Evolutionary conservation across 2,888 invertebrate species (phyloP).

Genomic region (Phasia obesa): DNA sequence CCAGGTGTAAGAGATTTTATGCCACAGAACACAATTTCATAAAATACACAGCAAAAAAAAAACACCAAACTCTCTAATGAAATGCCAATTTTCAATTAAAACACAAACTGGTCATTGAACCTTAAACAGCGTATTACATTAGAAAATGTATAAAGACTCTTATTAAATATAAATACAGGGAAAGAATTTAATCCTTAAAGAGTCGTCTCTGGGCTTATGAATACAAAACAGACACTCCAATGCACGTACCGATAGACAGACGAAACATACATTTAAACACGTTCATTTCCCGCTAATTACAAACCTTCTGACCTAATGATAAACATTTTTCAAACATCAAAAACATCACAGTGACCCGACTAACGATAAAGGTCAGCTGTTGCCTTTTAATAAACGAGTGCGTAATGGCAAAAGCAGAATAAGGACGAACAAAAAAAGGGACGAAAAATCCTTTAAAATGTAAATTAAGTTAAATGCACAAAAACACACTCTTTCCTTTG

Average conservation of each 20-base stretch:
- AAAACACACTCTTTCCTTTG: slow-evolving; percentile 24
- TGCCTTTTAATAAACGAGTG: slow-evolving; percentile 47
- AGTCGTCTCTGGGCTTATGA: neutral
- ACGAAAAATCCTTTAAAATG: slow-evolving; percentile 68
- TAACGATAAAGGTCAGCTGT: slow-evolving; percentile 69
- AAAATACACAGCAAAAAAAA: neutral
- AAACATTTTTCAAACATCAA: slow-evolving; percentile 53
- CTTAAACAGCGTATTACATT: slow-evolving; percentile 43
- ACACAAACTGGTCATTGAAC: slow-evolving; percentile 64
- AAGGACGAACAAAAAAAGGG: slow-evolving; percentile 19
- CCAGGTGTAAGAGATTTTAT: slow-evolving; percentile 60
- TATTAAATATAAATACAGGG: slow-evolving; percentile 6
- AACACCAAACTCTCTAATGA: slow-evolving; percentile 25
- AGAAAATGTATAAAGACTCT: slow-evolving; percentile 11
- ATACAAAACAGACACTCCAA: slow-evolving; percentile 29
- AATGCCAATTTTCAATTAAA: slow-evolving; percentile 65
- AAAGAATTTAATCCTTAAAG: slow-evolving; percentile 57
- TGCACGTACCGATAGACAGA: slow-evolving; percentile 27
- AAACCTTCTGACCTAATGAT: slow-evolving; percentile 70
- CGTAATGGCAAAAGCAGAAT: slow-evolving; percentile 7
- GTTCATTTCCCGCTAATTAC: slow-evolving; percentile 69
- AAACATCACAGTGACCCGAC: slow-evolving; percentile 62
- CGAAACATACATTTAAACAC: slow-evolving; percentile 54
- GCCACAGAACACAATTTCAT: neutral
- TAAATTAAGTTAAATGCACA: slow-evolving; percentile 65